These are phyloP conservation scores for Remorina albescens DNA, from an alignment of 2,797 vertebrate genomes.

Conservation along the genomic window DNA sequence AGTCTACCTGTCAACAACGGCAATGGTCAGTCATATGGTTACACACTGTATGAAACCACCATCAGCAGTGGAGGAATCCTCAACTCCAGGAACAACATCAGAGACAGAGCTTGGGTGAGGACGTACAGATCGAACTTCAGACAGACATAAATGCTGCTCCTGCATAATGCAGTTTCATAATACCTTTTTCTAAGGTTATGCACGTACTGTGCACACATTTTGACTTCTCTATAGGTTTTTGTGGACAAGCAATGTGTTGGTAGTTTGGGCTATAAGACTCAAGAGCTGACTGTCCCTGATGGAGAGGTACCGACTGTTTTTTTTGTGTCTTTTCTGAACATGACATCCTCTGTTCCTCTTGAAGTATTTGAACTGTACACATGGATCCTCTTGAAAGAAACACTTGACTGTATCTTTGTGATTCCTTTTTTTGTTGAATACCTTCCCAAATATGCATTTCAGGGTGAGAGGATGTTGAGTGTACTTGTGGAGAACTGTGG, in stretches of 20 bases:
- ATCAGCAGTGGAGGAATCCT: slow-evolving; percentile 88
- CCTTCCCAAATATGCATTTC: slow-evolving; percentile 25
- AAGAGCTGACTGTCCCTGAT: slow-evolving; percentile 84
- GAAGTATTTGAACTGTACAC: background rate
- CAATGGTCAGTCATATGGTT: slow-evolving; percentile 91
- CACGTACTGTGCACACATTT: background rate
- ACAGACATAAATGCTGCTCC: background rate
- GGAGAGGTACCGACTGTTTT: slow-evolving; percentile 81
- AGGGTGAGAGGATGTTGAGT: slow-evolving; percentile 88
- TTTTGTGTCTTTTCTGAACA: background rate
- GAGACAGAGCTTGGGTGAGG: slow-evolving; percentile 91
- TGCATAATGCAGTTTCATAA: background rate
- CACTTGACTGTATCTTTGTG: background rate
- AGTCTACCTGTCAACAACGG: slow-evolving; percentile 88
- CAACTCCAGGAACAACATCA: slow-evolving; percentile 84
- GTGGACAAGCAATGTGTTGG: slow-evolving; percentile 87
- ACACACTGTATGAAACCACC: slow-evolving; percentile 91
- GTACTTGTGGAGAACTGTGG: slow-evolving; percentile 94
- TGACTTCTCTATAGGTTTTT: slow-evolving; percentile 86
- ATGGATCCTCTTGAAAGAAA: background rate
- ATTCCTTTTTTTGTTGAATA: background rate
- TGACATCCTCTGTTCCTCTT: background rate
- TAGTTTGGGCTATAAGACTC: slow-evolving; percentile 87
- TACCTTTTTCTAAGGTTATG: background rate
- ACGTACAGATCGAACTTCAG: background rate